phyloP scores from a whole-genome alignment of 2,797 vertebrate species.

The Pygocentrus nattereri region DNA sequence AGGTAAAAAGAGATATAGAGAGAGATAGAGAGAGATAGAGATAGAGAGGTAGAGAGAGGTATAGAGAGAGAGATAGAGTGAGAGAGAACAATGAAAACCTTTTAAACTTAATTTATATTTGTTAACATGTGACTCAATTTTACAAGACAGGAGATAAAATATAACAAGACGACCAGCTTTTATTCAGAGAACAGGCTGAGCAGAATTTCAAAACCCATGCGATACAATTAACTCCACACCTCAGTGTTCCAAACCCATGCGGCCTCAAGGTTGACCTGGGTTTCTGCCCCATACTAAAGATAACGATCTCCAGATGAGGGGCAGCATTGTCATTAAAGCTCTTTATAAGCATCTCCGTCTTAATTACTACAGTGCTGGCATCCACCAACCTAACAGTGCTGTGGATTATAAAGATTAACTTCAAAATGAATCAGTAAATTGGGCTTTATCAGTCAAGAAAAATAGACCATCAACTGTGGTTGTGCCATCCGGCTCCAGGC shows the following conservation, averaged over 20 bases:
- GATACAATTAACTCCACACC: background rate
- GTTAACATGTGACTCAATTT: conserved; percentile 23
- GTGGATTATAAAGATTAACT: conserved; percentile 27
- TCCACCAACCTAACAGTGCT: background rate
- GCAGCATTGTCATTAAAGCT: background rate
- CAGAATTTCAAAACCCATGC: conserved; percentile 26
- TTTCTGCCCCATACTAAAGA: background rate
- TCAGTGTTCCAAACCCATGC: conserved; percentile 19
- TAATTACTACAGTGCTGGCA: background rate
- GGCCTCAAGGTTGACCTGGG: background rate
- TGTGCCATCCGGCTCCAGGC: background rate
- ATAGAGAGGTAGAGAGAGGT: background rate
- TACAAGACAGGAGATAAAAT: conserved; percentile 24
- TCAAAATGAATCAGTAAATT: conserved; percentile 23
- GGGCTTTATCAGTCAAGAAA: background rate
- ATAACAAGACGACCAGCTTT: conserved; percentile 19
- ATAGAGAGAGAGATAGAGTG: conserved; percentile 14
- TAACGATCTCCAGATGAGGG: conserved; percentile 16
- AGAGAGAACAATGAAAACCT: background rate
- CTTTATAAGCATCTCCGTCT: background rate
- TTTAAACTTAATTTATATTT: conserved; percentile 12
- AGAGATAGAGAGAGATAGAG: conserved; percentile 1
- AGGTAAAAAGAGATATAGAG: too few relatives aligned
- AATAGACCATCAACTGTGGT: background rate
- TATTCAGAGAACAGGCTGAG: conserved; percentile 14